phyloP scores from a whole-genome alignment of 2,888 invertebrate species.

The Lasius fuliginosus region DNA sequence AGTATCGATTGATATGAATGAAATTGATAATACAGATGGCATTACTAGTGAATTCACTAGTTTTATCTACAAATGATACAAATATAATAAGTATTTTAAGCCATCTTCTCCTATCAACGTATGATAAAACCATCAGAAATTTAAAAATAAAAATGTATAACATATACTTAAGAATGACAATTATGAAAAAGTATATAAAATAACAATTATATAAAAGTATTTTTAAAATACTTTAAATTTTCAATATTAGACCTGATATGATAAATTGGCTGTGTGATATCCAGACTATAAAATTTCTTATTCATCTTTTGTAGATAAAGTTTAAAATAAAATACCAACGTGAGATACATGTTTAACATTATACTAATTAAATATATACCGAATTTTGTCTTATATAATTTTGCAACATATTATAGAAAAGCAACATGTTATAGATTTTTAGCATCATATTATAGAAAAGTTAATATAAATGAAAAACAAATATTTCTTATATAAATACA shows the following conservation, averaged over 20 bases:
- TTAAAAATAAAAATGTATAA: not conserved
- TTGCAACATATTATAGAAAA: not conserved
- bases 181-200: not conserved
- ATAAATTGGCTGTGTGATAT: not conserved
- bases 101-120: not conserved
- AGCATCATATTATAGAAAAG: not conserved
- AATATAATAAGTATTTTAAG: not conserved
- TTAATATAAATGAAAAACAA: not conserved
- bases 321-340: not conserved
- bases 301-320: conserved; percentile 39
- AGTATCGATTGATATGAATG: not conserved
- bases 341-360: not conserved
- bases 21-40: not conserved
- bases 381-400: not conserved
- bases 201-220: not conserved
- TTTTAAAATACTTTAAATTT: not conserved
- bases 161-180: not conserved
- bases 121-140: not conserved
- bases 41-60: not conserved
- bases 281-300: not conserved
- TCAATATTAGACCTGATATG: not conserved
- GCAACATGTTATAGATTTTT: not conserved
- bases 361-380: not conserved
- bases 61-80: conserved; percentile 2
- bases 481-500: no score